These are phyloP conservation scores for Bubo scandiacus DNA, from an alignment of 2,113 vertebrate genomes.

Conservation along the genomic window DNA sequence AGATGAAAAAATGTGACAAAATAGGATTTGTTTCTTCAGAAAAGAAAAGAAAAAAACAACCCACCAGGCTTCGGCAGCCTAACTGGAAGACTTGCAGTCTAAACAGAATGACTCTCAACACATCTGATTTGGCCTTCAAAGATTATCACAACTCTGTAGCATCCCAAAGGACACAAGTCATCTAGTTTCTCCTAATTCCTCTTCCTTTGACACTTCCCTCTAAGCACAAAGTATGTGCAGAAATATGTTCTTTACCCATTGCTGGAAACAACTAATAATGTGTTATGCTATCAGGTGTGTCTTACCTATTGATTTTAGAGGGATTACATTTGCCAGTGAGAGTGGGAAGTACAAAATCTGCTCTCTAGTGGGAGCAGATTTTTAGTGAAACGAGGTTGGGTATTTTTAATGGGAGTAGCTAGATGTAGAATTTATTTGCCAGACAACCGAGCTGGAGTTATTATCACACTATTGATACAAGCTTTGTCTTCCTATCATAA, in stretches of 20 bases:
- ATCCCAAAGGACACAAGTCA: background rate
- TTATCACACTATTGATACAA: background rate
- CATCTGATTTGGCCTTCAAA: background rate
- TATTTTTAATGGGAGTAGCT: background rate
- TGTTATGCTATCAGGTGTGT: background rate
- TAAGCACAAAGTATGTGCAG: background rate
- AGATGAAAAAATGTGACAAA: background rate
- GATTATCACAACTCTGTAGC: background rate
- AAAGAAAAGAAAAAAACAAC: background rate
- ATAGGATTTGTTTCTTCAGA: background rate
- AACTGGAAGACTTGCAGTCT: background rate
- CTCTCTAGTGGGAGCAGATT: background rate
- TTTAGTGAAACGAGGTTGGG: background rate
- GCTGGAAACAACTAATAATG: background rate
- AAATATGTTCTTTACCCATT: background rate
- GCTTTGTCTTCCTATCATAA: background rate
- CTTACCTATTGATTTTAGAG: background rate
- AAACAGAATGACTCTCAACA: background rate
- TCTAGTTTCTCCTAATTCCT: background rate
- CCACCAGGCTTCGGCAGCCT: background rate
- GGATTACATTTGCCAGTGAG: background rate
- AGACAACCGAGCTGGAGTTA: background rate
- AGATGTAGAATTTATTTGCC: background rate
- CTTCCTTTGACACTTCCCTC: background rate
- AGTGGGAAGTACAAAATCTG: background rate